Evolutionary conservation across 2,888 invertebrate species (phyloP), one percentile per base, ranked within the genome.

Genomic region (Seladonia tumulorum): DNA sequence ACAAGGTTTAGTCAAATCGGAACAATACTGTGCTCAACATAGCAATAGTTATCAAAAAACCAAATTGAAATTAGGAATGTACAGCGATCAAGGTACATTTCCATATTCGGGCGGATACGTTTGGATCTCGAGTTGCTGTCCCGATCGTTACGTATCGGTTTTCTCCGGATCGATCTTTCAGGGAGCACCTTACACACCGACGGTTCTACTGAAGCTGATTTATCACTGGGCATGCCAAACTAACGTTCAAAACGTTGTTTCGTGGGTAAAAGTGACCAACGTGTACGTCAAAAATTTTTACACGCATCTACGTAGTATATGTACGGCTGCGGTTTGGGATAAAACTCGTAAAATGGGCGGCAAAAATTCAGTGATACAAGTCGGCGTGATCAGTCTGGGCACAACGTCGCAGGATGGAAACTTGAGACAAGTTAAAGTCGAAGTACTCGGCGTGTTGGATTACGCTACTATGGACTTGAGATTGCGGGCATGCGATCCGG

Each of bases 211-310:
- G 0, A 98, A 98, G 92, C 95, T 98, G 0, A 96, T 98, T 77
- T 98, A 98, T 95, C 98, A 98, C 94, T 98, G 98, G 98, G 96
- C 98, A 0, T 98, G 98, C 90, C 98, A 98, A 94, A 98, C 98
- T 0, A 98, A 97, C 88, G 97, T 98, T 0, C 97, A 97, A 90
- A 98, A 98, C 92, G 98, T 98, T 0, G 97, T 98, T 0, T 98
- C 98, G 87, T 98, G 98, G 98, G 98, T 98, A 0, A 97, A 97
- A 94, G 98, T 97, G 0, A 97, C 97, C 80, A 97, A 97, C 92
- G 95, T 97, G 5, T 97, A 97, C 89, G 96, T 97, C 1, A 97
- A 97, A 93, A 96, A 96, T 57, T 96, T 96, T 91, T 98, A 97
- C 92, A 97, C 97, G 0, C 96, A 97, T 96, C 93, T 97, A 74